Base-by-base conservation (phyloP, 2,113 vertebrate genomes). In the Catagonus wagneri region DNA sequence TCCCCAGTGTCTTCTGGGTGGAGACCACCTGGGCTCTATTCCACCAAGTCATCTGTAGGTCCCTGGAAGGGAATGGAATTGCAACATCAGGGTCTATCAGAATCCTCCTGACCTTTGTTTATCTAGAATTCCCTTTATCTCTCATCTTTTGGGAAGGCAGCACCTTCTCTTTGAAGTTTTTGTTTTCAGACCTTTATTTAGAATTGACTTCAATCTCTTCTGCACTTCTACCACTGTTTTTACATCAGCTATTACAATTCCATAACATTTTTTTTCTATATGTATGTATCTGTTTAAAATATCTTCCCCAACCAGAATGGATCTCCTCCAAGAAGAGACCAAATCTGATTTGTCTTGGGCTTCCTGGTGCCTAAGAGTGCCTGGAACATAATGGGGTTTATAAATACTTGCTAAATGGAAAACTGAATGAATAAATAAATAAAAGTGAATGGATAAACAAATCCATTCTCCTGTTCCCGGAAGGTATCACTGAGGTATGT, bases 321-420 rank as follows among this genome's bases (percentile, higher is more conserved):
- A 29, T 76, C n/a, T 75, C 27, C 34, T 83, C 3, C 16, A 74
- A 86, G 52, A 83, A 72, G 44, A 29, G 52, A 78, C 6, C 23
- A 22, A 29, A 34, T 56, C 68, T 61, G 29, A 61, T 78, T 93
- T 78, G 32, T 69, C 36, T 44, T 83, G 87, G 54, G n/a, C 39
- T 63, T 80, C 32, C 34, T 5, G 36, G 72, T 68, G 60, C n/a
- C 83, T 61, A 34, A 60, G 61, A 63, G 22, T 44, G 6, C 11
- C 80, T 74, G 50, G 32, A 52, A 93, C 50, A n/a, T 29, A 36
- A 66, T 14, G 34, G 50, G 11, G 7, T 65, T 96, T 69, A 39
- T 23, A 92, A 81, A 96, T 66, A 89, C 69, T 27, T 95, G 61
- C 44, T 84, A 56, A 76, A 84, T 83, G 36, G 54, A 86, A 93